Evolutionary conservation across 2,888 invertebrate genomes (phyloP), one percentile per base, ranked within the genome.

Genomic region (Lochmaea capreae): DNA sequence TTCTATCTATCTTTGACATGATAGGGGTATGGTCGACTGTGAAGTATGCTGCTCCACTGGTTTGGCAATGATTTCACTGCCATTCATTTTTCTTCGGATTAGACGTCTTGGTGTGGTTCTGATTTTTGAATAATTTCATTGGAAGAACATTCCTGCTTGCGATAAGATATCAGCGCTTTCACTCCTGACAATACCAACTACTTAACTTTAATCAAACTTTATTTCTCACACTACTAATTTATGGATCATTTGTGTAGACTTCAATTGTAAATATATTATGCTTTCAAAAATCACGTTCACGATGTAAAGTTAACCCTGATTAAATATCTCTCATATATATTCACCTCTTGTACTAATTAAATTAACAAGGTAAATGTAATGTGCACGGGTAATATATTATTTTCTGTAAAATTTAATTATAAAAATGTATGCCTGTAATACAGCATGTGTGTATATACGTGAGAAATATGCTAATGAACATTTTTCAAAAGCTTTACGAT

Each of bases 401-500:
- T 62, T 62, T 62, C 18, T 16, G 62, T 42, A 42, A 42, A 43
- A 43, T 62, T 62, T 16, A 62, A 42, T 43, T 43, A 16, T 42
- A 62, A 62, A 62, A 62, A 62, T 62, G 16, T 62, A 62, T 62
- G 62, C 52, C 8, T 54, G 52, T 54, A 54, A 18, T 54, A 10
- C 9, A 16, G 52, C 52, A 54, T 54, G 52, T 54, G 52, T 54
- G 9, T 54, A 54, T 9, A 9, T 54, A 54, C 18, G 54, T 16
- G 18, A 54, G 18, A 54, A 54, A 16, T 18, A 54, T 54, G 54
- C 14, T 46, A 46, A 46, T 16, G 18, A 54, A 54, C 16, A 54
- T 54, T 18, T 54, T 18, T 54, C 16, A 10, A 54, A 54, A 16
- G n/a, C 54, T 6, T 49, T 8, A 49, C 49, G n/a, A 14, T 49